These are phyloP conservation scores for Podiceps cristatus DNA, from an alignment of 2,113 vertebrate species.

Conservation along the genomic window DNA sequence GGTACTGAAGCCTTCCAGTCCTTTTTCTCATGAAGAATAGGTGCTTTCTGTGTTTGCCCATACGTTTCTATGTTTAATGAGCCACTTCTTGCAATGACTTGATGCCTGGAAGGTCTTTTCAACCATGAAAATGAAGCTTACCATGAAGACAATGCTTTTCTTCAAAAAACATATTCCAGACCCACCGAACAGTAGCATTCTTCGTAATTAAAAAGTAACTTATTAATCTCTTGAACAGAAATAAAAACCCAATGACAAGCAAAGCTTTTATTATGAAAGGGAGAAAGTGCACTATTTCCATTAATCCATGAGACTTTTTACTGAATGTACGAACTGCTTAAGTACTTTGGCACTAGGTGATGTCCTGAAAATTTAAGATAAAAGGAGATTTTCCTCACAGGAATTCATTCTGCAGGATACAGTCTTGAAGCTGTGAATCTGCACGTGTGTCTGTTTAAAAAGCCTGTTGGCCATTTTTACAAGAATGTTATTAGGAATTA, in stretches of 20 bases:
- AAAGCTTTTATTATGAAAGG: background rate
- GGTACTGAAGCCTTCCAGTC: background rate
- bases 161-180: background rate
- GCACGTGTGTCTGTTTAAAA: accelerated
- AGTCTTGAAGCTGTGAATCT: background rate
- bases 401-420: background rate
- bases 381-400: background rate
- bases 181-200: background rate
- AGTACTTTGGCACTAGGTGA: background rate
- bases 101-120: background rate
- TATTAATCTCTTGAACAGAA: background rate
- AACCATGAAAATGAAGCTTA: background rate
- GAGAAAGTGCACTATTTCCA: background rate
- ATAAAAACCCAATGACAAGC: background rate
- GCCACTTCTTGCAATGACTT: background rate
- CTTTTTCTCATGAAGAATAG: background rate
- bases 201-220: background rate
- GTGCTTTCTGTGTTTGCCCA: background rate
- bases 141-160: background rate
- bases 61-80: background rate
- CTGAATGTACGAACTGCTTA: background rate
- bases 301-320: background rate
- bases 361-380: background rate
- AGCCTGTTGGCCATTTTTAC: background rate
- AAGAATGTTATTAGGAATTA: background rate